Conservation (phyloP, 2,113 vertebrate species). For the Micromys minutus region DNA sequence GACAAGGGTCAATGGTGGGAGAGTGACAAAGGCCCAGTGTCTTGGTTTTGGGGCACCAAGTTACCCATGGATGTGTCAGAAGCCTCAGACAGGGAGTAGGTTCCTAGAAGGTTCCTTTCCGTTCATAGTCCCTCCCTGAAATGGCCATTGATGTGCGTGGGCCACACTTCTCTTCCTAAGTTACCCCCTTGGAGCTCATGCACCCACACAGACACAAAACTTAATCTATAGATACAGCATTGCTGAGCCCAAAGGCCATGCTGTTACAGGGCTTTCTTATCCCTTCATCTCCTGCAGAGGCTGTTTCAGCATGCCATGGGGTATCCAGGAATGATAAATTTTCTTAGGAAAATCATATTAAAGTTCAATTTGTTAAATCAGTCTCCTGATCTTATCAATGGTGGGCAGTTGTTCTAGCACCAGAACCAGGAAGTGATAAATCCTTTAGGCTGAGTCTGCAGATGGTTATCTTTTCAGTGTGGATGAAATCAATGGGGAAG, state of each 20-base stretch:
- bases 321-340: constrained; percentile 58
- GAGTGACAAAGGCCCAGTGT: not conserved
- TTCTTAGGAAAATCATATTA: constrained; percentile 78
- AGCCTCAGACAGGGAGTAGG: not conserved
- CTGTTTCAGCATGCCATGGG: constrained; percentile 45
- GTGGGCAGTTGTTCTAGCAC: constrained; percentile 64
- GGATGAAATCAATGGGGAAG: constrained; percentile 38
- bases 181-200: no score
- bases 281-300: constrained; percentile 21
- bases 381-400: constrained; percentile 51
- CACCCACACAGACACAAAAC: not conserved
- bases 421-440: constrained; percentile 67
- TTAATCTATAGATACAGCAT: not conserved
- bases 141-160: not conserved
- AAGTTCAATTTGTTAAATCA: constrained; percentile 77
- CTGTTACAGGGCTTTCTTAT: constrained; percentile 22
- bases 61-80: not conserved
- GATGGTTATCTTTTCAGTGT: constrained; percentile 65
- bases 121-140: not conserved
- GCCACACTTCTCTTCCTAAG: not conserved
- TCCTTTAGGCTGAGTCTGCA: constrained; percentile 61
- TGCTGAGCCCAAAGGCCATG: not conserved
- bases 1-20: not conserved
- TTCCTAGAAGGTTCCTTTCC: not conserved
- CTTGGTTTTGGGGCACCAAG: not conserved